phyloP scores from a whole-genome alignment of 2,113 vertebrate species.

The Mormoops blainvillei region DNA sequence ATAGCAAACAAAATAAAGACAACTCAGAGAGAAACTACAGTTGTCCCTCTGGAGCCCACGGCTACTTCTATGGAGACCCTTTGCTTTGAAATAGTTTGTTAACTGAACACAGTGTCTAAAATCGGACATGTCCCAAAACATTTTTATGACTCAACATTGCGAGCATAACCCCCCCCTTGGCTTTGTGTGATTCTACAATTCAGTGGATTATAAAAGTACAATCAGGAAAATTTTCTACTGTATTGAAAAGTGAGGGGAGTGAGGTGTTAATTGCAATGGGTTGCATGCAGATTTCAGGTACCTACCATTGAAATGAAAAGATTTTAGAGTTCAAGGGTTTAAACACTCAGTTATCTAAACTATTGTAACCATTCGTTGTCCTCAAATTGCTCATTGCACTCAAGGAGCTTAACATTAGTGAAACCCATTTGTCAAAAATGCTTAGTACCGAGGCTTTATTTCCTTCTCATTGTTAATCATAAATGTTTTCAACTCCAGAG shows the following conservation, averaged over 20 bases:
- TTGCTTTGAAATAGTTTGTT: not conserved
- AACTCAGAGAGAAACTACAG: not conserved
- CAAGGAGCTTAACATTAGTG: not conserved
- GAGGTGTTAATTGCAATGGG: not conserved
- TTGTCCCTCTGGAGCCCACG: not conserved
- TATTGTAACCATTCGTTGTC: not conserved
- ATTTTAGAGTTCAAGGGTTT: not conserved
- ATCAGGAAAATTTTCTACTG: not conserved
- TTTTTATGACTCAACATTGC: not conserved
- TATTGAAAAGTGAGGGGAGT: not conserved
- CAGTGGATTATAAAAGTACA: not conserved
- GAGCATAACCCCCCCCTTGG: not conserved
- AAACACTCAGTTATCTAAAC: not conserved
- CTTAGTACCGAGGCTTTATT: not conserved
- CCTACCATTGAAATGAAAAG: not conserved
- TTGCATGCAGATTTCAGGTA: not conserved
- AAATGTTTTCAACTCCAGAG: conserved; percentile 70
- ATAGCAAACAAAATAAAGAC: not conserved
- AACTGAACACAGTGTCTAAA: not conserved
- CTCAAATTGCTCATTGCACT: not conserved
- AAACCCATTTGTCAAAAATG: not conserved
- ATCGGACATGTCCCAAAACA: not conserved
- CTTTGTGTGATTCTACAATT: not conserved
- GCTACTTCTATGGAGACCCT: not conserved
- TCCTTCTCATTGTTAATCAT: conserved; percentile 23